Evolutionary conservation across 2,797 vertebrate species (phyloP), one percentile per base, ranked within the genome.

Genomic region (Sorex maritimensis): DNA sequence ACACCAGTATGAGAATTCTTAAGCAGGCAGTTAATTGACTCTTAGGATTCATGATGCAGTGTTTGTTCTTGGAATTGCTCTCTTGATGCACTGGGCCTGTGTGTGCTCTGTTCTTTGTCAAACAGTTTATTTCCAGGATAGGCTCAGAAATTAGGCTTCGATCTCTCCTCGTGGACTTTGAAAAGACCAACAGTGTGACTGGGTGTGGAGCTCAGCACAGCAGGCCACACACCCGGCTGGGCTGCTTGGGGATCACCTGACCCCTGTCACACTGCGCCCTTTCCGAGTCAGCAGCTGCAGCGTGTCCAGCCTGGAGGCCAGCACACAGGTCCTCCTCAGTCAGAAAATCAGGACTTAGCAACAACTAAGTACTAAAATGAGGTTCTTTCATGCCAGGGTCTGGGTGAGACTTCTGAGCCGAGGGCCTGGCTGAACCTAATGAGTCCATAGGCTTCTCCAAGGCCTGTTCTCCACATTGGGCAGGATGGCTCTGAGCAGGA

Each of bases 401-500:
- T 85, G 8, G 67, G 46, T 61, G 41, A 69, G 63, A 23, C 10
- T 0, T 34, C 65, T 67, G 67, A 74, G 28, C 38, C 63, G 41
- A 23, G 74, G 85, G 82, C 87, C 75, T 91, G 49, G 41, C 69
- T 24, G 83, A 63, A 17, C 63, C 58, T 6, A 8, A 1, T 0
- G 69, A 44, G 75, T 80, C 82, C 55, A 0, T 12, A 24, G 88
- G 67, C 83, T 88, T 83, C 68, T 71, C 41, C 34, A 10, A 92
- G 83, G 93, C 94, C 93, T 95, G 89, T 49, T 73, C 41, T 92
- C 82, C 82, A 71, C 23, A 69, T 67, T 91, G 75, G 94, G 94
- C 94, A 93, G 55, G 87, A 91, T 2, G n/a, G 26, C 89, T 81
- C 84, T 90, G 93, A 94, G 94, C 94, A 85, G 74, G 41, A 24